These are phyloP conservation scores for Hydrophis major DNA, from an alignment of 2,797 vertebrate genomes.

Conservation along the genomic window DNA sequence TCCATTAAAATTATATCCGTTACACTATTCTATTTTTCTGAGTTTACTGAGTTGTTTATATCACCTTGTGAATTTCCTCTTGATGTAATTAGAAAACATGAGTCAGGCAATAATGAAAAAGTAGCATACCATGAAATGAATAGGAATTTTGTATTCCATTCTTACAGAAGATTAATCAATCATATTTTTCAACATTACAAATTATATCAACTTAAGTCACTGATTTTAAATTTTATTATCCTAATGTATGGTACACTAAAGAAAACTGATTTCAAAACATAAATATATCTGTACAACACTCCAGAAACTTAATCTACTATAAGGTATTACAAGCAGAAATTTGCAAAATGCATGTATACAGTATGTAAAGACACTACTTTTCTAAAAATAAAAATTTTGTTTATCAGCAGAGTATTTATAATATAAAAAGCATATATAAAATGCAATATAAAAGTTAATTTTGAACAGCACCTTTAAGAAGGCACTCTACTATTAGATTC, in stretches of 20 bases:
- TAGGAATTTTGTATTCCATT: neutral
- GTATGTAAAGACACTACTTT: slow-evolving; percentile 47
- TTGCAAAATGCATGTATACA: slow-evolving; percentile 52
- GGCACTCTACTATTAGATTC: slow-evolving; percentile 62
- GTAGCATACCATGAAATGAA: neutral
- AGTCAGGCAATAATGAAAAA: neutral
- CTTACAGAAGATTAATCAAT: neutral
- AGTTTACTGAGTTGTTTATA: neutral
- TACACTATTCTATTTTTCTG: neutral
- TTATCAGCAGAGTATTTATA: slow-evolving; percentile 56
- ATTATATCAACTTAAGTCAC: slow-evolving; percentile 35
- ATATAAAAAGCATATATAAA: slow-evolving; percentile 73
- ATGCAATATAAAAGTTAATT: slow-evolving; percentile 71
- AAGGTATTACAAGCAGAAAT: slow-evolving; percentile 75
- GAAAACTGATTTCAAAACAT: slow-evolving; percentile 58
- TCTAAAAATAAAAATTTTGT: slow-evolving; percentile 45
- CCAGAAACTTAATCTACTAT: slow-evolving; percentile 65
- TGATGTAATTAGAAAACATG: neutral
- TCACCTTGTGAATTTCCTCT: neutral
- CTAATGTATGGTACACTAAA: slow-evolving; percentile 69
- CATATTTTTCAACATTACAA: neutral
- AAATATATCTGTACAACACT: slow-evolving; percentile 65
- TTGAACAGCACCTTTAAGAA: slow-evolving; percentile 68
- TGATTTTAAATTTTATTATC: slow-evolving; percentile 74
- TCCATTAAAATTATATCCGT: neutral